Base-by-base conservation (phyloP, 2,113 vertebrate species). In the Acanthisitta chloris region DNA sequence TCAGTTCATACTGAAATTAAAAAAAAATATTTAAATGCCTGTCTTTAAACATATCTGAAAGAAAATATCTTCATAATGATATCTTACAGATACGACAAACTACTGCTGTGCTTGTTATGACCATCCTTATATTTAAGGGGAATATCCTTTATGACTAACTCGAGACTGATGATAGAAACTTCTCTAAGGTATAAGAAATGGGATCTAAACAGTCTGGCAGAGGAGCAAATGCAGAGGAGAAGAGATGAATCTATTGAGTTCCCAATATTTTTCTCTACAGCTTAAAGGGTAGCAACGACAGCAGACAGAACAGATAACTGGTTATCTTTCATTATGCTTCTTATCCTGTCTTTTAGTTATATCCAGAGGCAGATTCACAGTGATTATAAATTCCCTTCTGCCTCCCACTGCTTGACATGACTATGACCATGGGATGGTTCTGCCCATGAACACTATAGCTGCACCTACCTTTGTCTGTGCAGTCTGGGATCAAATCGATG, bases 161-260 rank as follows among this genome's bases (percentile, higher is more conserved):
- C 72, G 31, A 69, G n/a, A 28, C 4, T 0, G 1, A 31, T 4
- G 6, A 17, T 8, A 71, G 19, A 64, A 86, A 89, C 23, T 3
- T 74, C 9, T 64, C 38, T 10, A 45, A 43, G 14, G 3, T n/a
- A 3, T 34, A 45, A 54, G 33, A 65, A 61, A n/a, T 5, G 8
- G 12, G 18, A 69, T 49, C 20, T 40, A 70, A 67, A 14, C 9
- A 17, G 6, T 77, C 26, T 4, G 0, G 2, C 4, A 54, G 23
- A 58, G 24, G 5, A 71, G 3, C 1, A 33, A 19, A n/a, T 1
- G 4, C 2, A 3, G 5, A 4, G 4, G 2, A 5, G 19, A 62
- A 66, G 8, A 8, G 7, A 28, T 20, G 4, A 34, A 33, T 33
- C 10, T 38, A 1, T 14, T 25, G 5, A 31, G 2, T 62, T 80